Evolutionary conservation across 1,140 invertebrate species (phyloP), one percentile per base, ranked within the genome.

Genomic region (Drosophila nigrodunni): DNA sequence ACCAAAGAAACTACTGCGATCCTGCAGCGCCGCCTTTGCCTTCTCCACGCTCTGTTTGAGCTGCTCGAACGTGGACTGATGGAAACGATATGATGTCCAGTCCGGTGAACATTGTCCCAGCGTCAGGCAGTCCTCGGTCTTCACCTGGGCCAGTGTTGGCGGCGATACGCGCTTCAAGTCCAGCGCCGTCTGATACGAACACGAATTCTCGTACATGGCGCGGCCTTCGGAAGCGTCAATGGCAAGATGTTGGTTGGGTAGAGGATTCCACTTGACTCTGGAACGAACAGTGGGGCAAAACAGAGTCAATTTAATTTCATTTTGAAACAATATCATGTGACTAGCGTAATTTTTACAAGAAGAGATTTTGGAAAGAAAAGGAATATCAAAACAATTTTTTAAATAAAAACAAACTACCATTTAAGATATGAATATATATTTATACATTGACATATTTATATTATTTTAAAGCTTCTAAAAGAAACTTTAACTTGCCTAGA

Each of bases 1-100:
- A 0, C 91, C 92, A 43, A 92, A 91, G 70, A 92, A 93, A 55
- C 72, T 82, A 54, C 85, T 92, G 34, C 92, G 88, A 91, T 94
- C 95, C 91, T 95, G 95, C 47, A 97, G 93, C 0, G 96, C 97
- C 7, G 97, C 96, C 90, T 97, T 97, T 9, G 97, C 96, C 91
- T 97, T 97, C 90, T 97, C 96, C 25, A 97, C 96, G 80, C 96
- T 97, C 86, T 97, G 96, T 81, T 97, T 97, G 15, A 97, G 93
- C 89, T 97, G 96, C 90, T 97, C 96, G 93, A 97, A 97, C 10
- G 97, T 97, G 70, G 95, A 96, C 65, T 95, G 95, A 91, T 96
- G 95, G 61, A 96, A 95, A 50, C 95, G 93, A 90, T 96, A 96
- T 8, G 95, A 94, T 0, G 95, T 94, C 95, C 95, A 96, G 87